phyloP scores from a whole-genome alignment of 2,113 vertebrate species.

The Mugil cephalus region DNA sequence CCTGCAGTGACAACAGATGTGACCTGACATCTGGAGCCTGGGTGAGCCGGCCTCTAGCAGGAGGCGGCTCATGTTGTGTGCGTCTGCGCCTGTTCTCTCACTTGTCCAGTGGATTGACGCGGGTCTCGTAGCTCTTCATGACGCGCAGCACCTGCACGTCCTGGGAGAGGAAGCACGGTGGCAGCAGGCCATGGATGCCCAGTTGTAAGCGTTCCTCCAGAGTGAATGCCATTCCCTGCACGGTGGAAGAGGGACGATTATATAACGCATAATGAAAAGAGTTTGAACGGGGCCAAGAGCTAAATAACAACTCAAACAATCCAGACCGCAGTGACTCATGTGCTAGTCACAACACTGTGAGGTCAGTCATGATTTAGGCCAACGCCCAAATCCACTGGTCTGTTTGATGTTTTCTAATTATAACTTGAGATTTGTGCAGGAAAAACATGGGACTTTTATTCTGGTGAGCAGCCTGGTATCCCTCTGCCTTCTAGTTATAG shows the following conservation, averaged over 20 bases:
- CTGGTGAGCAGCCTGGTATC: neutral
- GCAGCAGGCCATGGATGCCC: constrained; percentile 96
- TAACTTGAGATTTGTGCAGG: neutral
- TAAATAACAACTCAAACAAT: neutral
- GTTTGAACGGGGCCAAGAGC: neutral
- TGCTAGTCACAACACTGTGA: constrained; percentile 18
- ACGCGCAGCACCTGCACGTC: constrained; percentile 95
- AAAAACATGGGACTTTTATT: constrained; percentile 1
- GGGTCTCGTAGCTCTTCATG: constrained; percentile 93
- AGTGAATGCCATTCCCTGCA: constrained; percentile 97
- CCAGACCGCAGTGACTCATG: constrained; percentile 57
- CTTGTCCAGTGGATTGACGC: constrained; percentile 93
- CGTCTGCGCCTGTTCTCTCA: constrained; percentile 66
- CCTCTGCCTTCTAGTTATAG: constrained; percentile 11
- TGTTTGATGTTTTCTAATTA: constrained; percentile 14
- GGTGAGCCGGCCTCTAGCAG: too few relatives aligned
- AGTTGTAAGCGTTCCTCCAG: constrained; percentile 94
- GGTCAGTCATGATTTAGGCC: constrained; percentile 33
- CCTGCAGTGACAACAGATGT: constrained; percentile 10
- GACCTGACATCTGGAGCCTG: neutral
- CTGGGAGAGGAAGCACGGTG: constrained; percentile 96
- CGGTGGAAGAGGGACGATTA: constrained; percentile 37
- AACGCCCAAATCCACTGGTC: neutral
- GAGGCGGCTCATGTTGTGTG: neutral
- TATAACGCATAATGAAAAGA: neutral